phyloP scores from a whole-genome alignment of 2,113 vertebrate genomes.

The Cyprinodon variegatus region DNA sequence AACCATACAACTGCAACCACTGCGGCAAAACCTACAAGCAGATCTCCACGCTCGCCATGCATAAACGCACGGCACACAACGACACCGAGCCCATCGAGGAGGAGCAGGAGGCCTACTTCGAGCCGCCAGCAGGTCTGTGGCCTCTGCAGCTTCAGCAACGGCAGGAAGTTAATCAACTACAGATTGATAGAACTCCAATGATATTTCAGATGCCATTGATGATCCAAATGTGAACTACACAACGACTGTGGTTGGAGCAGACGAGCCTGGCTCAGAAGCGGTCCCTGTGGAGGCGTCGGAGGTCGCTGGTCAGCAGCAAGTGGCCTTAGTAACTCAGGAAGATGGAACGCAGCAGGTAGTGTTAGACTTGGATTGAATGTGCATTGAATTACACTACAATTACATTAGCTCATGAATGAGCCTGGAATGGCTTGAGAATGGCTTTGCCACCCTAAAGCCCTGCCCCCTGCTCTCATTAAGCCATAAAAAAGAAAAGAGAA shows the following conservation, averaged over 20 bases:
- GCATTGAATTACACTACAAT: too few species aligned
- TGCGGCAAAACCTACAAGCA: conserved; percentile 99
- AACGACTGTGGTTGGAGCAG: conserved; percentile 85
- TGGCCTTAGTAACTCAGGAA: conserved; percentile 96
- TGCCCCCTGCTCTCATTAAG: too few species aligned
- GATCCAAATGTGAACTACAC: conserved; percentile 89
- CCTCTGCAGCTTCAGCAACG: neutral
- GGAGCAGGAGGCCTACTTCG: conserved; percentile 95
- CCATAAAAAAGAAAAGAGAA: too few species aligned
- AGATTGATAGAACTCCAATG: neutral
- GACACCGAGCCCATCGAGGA: conserved; percentile 98
- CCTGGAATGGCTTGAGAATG: too few species aligned
- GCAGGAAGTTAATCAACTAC: neutral
- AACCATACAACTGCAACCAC: conserved; percentile 99
- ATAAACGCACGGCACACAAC: conserved; percentile 96
- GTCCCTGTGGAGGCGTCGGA: conserved; percentile 85
- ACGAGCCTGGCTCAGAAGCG: conserved; percentile 90
- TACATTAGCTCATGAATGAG: too few species aligned
- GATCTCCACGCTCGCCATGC: conserved; percentile 98
- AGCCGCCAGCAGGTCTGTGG: conserved; percentile 88
- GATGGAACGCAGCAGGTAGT: conserved; percentile 91
- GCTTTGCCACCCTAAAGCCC: too few species aligned
- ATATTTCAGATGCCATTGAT: conserved; percentile 86
- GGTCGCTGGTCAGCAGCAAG: conserved; percentile 87
- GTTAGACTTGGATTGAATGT: too few species aligned